Percentiles rank a stretch among this genome's conserved stretches.
Conservation (phyloP, 2,888 invertebrate species). For the Petrophora chlorosata region DNA sequence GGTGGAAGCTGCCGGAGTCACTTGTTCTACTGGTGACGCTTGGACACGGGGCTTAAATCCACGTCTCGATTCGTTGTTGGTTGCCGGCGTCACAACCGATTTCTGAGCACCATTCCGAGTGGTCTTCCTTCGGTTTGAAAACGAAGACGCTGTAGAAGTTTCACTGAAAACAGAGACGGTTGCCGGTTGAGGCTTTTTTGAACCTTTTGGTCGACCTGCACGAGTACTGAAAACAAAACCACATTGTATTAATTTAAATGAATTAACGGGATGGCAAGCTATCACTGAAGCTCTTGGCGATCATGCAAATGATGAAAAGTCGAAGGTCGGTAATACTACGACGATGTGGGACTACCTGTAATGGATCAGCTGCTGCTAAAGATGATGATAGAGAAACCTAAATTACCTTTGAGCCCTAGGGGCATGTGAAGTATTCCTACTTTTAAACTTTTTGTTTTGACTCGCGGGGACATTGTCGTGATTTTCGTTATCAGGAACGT, state of each 20-base stretch:
- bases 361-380: slow-evolving; percentile 27
- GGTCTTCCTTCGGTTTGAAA: slow-evolving; percentile 80
- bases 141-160: slow-evolving; percentile 74
- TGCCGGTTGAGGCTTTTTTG: slow-evolving; percentile 84
- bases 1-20: slow-evolving; percentile 76
- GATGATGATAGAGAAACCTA: slow-evolving; percentile 16
- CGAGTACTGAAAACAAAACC: slow-evolving; percentile 76
- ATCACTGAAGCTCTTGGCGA: slow-evolving; percentile 22
- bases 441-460: slow-evolving; percentile 76
- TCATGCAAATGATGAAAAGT: slow-evolving; percentile 28
- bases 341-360: slow-evolving; percentile 27
- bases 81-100: slow-evolving; percentile 68
- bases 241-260: slow-evolving; percentile 36
- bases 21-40: slow-evolving; percentile 81
- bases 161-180: slow-evolving; percentile 88
- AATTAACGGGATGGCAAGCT: slow-evolving; percentile 18
- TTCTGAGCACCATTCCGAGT: slow-evolving; percentile 74
- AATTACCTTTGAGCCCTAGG: slow-evolving; percentile 74
- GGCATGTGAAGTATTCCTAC: slow-evolving; percentile 62
- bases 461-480: slow-evolving; percentile 60
- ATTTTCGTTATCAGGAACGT: slow-evolving; percentile 64
- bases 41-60: slow-evolving; percentile 88
- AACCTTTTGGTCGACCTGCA: slow-evolving; percentile 72
- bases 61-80: slow-evolving; percentile 80
- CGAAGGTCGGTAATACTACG: slow-evolving; percentile 32